Percentiles rank a stretch among this genome's conserved stretches.
phyloP scores from a whole-genome alignment of 2,888 invertebrate genomes.

The Aporophyla nigra region DNA sequence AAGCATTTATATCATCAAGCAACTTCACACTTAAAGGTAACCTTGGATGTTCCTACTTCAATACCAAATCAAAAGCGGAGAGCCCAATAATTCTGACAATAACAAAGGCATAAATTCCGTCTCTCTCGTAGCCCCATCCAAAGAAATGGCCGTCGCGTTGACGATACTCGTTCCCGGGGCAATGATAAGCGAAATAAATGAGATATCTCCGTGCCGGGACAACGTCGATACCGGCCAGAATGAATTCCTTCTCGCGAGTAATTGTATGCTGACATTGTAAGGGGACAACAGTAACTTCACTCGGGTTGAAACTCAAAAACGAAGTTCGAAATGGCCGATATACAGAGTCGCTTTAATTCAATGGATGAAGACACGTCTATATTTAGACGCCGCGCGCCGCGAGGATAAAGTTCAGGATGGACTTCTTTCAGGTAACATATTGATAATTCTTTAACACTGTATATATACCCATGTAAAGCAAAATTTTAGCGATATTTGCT shows the following conservation, averaged over 20 bases:
- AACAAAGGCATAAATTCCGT: constrained; percentile 55
- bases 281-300: constrained; percentile 52
- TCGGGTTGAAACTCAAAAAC: constrained; percentile 13
- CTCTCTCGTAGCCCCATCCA: constrained; percentile 65
- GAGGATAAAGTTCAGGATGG: too few species aligned
- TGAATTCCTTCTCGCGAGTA: constrained; percentile 71
- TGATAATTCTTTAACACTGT: neutral
- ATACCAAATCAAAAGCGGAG: constrained; percentile 30
- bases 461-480: too few species aligned
- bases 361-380: neutral
- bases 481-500: neutral
- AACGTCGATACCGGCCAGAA: constrained; percentile 74
- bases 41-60: constrained; percentile 2
- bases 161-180: constrained; percentile 80
- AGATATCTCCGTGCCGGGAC: constrained; percentile 79
- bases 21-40: neutral
- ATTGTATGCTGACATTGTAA: constrained; percentile 62
- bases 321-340: neutral
- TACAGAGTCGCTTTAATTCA: neutral
- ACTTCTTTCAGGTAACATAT: neutral
- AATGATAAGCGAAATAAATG: constrained; percentile 86
- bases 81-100: constrained; percentile 22
- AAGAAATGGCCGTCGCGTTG: constrained; percentile 81
- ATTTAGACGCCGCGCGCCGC: too few species aligned
- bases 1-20: neutral